phyloP scores from a whole-genome alignment of 1,140 invertebrate species.

The Cotesia glomerata region DNA sequence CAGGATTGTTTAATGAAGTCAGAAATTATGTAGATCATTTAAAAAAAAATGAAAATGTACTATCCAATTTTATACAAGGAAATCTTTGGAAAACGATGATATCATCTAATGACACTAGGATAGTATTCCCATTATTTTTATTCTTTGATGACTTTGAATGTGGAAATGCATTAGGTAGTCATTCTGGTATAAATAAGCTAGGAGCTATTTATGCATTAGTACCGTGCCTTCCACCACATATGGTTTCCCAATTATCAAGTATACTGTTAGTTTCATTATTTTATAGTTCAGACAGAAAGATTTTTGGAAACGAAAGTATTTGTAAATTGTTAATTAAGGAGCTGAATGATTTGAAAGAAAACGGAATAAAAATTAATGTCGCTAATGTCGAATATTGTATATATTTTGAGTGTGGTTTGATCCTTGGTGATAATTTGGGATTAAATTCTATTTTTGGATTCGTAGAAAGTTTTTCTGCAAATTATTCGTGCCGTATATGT shows the following conservation, averaged over 20 bases:
- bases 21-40: background rate
- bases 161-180: constrained; percentile 38
- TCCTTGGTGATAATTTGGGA: constrained; percentile 52
- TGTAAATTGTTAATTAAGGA: constrained; percentile 37
- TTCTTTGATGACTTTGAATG: constrained; percentile 34
- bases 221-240: constrained; percentile 38
- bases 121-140: constrained; percentile 40
- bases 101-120: constrained; percentile 26
- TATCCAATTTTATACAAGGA: constrained; percentile 30
- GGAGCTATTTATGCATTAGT: constrained; percentile 42
- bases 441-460: constrained; percentile 47
- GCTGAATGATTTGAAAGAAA: constrained; percentile 38
- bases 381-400: constrained; percentile 28
- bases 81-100: constrained; percentile 37
- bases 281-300: constrained; percentile 40
- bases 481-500: constrained; percentile 46
- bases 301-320: constrained; percentile 20
- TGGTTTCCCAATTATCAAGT: constrained; percentile 35
- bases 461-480: constrained; percentile 40
- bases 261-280: constrained; percentile 45
- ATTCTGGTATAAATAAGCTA: constrained; percentile 40
- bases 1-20: background rate
- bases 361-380: constrained; percentile 38
- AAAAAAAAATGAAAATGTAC: background rate
- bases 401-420: constrained; percentile 39